These are phyloP conservation scores for Ernsta delagoae DNA, from an alignment of 2,888 invertebrate genomes.

Conservation along the genomic window DNA sequence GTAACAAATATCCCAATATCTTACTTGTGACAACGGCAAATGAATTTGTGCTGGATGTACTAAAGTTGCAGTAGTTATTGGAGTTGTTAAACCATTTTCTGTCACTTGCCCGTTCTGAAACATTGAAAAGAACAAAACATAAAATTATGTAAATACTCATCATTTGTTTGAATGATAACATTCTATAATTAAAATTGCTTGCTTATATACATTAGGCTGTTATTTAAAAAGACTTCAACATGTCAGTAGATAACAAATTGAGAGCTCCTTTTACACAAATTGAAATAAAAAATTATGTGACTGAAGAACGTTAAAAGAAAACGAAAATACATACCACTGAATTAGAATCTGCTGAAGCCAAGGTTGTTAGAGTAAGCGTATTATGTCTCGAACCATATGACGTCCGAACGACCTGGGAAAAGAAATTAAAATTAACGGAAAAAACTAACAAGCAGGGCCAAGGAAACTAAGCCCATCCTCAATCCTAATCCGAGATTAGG, in stretches of 20 bases:
- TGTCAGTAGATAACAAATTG: no score
- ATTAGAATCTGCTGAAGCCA: slow-evolving; percentile 64
- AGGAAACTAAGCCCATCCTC: no score
- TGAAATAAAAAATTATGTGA: no score
- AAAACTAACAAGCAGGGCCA: no score
- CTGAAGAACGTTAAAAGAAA: no score
- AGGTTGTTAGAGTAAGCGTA: slow-evolving; percentile 73
- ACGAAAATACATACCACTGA: slow-evolving; percentile 52
- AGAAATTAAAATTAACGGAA: not conserved
- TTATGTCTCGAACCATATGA: slow-evolving; percentile 71
- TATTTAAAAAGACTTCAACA: no score
- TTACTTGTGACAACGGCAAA: slow-evolving; percentile 77
- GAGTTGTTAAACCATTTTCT: slow-evolving; percentile 67
- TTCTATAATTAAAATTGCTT: no score
- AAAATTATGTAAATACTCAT: no score
- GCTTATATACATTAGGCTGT: no score
- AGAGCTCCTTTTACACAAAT: no score
- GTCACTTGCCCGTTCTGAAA: slow-evolving; percentile 65
- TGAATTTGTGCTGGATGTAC: slow-evolving; percentile 81
- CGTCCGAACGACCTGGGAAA: slow-evolving; percentile 67
- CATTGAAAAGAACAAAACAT: not conserved
- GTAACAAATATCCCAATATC: slow-evolving; percentile 17
- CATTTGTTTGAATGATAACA: no score
- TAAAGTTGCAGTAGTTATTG: slow-evolving; percentile 66
- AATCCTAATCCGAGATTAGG: slow-evolving; percentile 49